Percentiles rank a stretch among this genome's conserved stretches.
Conservation (phyloP, 2,113 vertebrate genomes). For the Chitala chitala region DNA sequence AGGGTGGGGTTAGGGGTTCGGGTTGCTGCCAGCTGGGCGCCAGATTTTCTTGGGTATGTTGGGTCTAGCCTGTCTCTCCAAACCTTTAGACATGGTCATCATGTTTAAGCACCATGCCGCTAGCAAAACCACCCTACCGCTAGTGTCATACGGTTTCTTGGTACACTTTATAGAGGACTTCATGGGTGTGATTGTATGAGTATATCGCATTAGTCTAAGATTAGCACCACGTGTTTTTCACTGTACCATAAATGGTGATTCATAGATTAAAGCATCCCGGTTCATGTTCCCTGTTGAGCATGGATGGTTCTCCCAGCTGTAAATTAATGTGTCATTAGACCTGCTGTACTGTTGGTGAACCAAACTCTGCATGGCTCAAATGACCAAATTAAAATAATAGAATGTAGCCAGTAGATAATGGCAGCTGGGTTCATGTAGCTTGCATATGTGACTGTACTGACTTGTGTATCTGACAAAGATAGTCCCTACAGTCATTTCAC, state of each 20-base stretch:
- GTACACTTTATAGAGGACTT: neutral
- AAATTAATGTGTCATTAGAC: conserved; percentile 11
- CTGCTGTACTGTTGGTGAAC: neutral
- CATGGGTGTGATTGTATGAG: neutral
- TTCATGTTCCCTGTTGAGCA: too few species aligned
- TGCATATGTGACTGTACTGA: neutral
- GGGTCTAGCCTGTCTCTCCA: neutral
- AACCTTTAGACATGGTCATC: neutral
- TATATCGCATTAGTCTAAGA: neutral
- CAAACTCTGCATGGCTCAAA: neutral
- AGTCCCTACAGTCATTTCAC: neutral
- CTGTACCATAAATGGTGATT: neutral
- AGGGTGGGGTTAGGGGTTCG: conserved; percentile 21
- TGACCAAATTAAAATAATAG: too few species aligned
- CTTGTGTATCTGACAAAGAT: neutral
- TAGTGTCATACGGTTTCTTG: neutral
- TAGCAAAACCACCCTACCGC: neutral
- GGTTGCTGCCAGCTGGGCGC: conserved; percentile 26
- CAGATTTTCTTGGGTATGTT: conserved; percentile 9
- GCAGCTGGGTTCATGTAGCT: neutral
- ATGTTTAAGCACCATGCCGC: neutral
- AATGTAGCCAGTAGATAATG: too few species aligned
- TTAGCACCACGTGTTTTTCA: neutral
- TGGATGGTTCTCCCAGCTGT: neutral
- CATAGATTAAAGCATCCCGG: neutral